A percentile compares a stretch with the other conserved stretches of the same genome.
Conservation (phyloP, 2,888 invertebrate species). For the Apamea anceps region DNA sequence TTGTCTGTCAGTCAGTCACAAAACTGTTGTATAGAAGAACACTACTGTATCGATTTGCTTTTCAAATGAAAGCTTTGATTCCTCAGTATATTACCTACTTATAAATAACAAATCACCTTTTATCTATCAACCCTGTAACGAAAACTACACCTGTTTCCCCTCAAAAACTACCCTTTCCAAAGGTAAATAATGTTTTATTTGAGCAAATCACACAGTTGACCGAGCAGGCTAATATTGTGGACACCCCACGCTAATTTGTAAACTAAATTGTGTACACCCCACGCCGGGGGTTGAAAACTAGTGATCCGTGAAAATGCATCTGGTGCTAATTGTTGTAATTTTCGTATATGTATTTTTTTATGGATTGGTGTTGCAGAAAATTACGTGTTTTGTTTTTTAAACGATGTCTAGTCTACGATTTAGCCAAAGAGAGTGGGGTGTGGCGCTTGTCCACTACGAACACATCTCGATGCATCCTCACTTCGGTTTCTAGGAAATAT, state of each 20-base stretch:
- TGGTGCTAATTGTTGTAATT: constrained; percentile 41
- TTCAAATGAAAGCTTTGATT: not conserved
- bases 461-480: too few species aligned
- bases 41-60: too few species aligned
- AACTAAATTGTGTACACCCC: constrained; percentile 59
- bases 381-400: not conserved
- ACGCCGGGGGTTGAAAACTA: constrained; percentile 13
- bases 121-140: not conserved
- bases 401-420: not conserved
- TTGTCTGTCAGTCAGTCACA: too few species aligned
- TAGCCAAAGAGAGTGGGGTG: too few species aligned
- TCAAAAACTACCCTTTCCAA: constrained; percentile 15
- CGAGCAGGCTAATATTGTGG: constrained; percentile 52
- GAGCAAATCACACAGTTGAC: constrained; percentile 66
- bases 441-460: too few species aligned
- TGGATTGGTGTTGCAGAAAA: not conserved
- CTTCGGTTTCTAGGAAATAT: too few species aligned
- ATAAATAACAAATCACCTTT: not conserved
- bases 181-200: constrained; percentile 48
- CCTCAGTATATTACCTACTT: not conserved
- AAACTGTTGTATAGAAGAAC: not conserved
- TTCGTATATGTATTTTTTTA: not conserved
- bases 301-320: constrained; percentile 67
- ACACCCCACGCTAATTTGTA: constrained; percentile 61
- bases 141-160: constrained; percentile 41